Evolutionary conservation across 2,888 invertebrate species (phyloP).

Genomic region (Eristalis pertinax): DNA sequence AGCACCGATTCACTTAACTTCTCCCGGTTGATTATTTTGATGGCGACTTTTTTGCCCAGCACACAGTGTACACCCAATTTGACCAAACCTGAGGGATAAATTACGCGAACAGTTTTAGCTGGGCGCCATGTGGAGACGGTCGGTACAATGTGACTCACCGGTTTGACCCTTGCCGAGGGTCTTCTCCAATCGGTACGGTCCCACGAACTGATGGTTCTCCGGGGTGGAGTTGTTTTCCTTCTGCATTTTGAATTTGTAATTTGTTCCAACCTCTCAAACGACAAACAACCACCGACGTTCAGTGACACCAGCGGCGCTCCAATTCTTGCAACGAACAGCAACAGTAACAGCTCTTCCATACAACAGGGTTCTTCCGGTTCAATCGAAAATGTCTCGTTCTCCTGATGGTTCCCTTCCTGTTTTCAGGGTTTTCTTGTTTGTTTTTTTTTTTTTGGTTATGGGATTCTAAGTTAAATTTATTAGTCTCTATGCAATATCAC

Average conservation of each 20-base stretch:
- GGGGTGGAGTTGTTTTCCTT: constrained; percentile 82
- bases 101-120: constrained; percentile 1
- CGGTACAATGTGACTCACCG: constrained; percentile 91
- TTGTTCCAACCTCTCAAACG: constrained; percentile 18
- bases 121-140: background rate
- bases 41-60: constrained; percentile 98
- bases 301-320: constrained; percentile 30
- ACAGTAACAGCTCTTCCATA: constrained; percentile 65
- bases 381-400: background rate
- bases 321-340: constrained; percentile 21
- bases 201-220: constrained; percentile 96
- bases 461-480: constrained; percentile 38
- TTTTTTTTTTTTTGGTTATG: constrained; percentile 10
- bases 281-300: constrained; percentile 32
- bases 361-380: constrained; percentile 62
- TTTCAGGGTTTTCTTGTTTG: background rate
- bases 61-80: constrained; percentile 99
- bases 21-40: constrained; percentile 99
- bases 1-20: constrained; percentile 99
- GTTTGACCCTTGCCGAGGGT: constrained; percentile 99
- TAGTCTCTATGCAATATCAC: constrained; percentile 65
- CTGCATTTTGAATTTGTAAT: constrained; percentile 80
- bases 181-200: constrained; percentile 99
- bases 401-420: background rate
- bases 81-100: constrained; percentile 90